phyloP scores from a whole-genome alignment of 1,140 invertebrate species.

The Palaemon carinicauda region DNA sequence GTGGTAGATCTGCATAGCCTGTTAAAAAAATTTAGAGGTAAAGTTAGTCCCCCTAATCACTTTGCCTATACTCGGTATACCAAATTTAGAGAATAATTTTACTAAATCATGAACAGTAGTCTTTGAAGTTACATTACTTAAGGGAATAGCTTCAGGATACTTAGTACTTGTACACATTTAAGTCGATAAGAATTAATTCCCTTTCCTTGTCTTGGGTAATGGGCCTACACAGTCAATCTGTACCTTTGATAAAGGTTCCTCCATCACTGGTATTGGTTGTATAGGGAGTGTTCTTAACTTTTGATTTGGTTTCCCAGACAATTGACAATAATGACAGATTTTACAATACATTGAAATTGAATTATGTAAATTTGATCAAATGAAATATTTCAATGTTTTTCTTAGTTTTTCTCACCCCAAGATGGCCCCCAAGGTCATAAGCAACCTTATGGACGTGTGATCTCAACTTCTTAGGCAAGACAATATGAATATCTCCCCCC shows the following conservation, averaged over 20 bases:
- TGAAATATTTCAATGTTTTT: conserved; percentile 5
- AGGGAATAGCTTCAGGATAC: neutral
- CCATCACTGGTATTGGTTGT: neutral
- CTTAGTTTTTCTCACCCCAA: conserved; percentile 11
- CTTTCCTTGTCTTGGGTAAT: neutral
- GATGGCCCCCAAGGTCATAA: conserved; percentile 6
- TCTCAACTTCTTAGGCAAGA: neutral
- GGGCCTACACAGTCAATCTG: conserved; percentile 16
- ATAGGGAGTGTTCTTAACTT: too few relatives aligned
- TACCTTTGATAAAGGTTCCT: neutral
- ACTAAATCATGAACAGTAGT: neutral
- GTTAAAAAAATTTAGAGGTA: neutral
- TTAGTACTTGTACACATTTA: neutral
- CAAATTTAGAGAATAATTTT: neutral
- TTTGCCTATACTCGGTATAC: neutral
- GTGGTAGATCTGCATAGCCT: neutral
- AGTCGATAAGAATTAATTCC: neutral
- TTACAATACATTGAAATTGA: neutral
- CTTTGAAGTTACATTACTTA: neutral
- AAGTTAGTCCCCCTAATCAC: neutral
- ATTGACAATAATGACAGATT: neutral
- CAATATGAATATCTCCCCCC: neutral
- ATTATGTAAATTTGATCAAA: neutral
- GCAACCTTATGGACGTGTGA: neutral
- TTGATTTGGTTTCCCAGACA: conserved; percentile 12